Evolutionary conservation across 1,140 invertebrate genomes (phyloP), one percentile per base, ranked within the genome.

Genomic region (Neotoxoptera formosana): DNA sequence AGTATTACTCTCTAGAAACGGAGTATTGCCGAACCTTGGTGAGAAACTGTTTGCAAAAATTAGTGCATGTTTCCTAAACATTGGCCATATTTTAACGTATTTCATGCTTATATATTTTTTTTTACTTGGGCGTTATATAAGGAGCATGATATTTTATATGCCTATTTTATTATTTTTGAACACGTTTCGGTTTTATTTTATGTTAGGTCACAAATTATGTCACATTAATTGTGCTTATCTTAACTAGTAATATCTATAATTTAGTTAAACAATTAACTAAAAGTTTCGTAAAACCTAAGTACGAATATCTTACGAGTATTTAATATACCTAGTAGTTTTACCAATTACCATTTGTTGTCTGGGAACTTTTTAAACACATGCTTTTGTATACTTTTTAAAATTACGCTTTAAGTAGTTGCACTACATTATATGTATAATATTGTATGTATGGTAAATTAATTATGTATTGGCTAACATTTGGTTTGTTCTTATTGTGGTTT

Each of bases 1-100:
- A 97, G 96, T 97, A 96, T 96, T 96, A 96, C 96, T 97, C 96
- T 96, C 96, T 96, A 97, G 96, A 96, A 96, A 96, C 95, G 96
- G 96, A 96, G 96, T 96, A 95, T 96, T 97, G 95, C 96, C 96
- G 96, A 96, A 96, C 96, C 95, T 96, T 96, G 96, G 96, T 97
- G 96, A 97, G 96, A 96, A 96, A 96, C 91, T 92, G 67, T 92
- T 92, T 92, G 67, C 34, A 51, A 84, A 89, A 92, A 53, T 25
- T 84, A 92, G 91, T 92, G 91, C 91, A 92, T 84, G 91, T 41
- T 84, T 84, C 47, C 67, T 36, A 92, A 51, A 83, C 23, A 60
- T 60, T 53, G 47, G 23, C 9, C 23, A 51, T 76, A n/a, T 92
- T 83, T 81, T 83, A 41, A 41, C 25, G 47, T 92, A 83, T 84